phyloP scores from a whole-genome alignment of 2,888 invertebrate species.

The Cephus runcator region DNA sequence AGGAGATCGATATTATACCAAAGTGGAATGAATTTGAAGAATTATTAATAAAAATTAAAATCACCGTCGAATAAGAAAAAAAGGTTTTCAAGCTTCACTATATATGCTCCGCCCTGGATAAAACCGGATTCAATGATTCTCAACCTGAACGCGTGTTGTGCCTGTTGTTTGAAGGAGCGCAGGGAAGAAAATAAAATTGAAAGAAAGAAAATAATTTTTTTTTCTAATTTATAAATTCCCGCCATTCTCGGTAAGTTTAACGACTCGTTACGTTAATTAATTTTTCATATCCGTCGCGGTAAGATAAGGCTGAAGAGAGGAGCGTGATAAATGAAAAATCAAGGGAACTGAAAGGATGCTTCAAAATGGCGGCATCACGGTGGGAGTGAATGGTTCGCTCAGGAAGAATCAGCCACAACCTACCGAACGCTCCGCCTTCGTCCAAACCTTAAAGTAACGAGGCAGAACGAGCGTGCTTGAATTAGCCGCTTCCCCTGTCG shows the following conservation, averaged over 20 bases:
- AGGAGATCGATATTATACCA: not conserved
- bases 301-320: not conserved
- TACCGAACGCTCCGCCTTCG: constrained; percentile 53
- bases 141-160: constrained; percentile 5
- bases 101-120: constrained; percentile 20
- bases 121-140: constrained; percentile 17
- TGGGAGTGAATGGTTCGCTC: constrained; percentile 40
- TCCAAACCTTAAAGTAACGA: constrained; percentile 30
- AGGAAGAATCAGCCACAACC: constrained; percentile 38
- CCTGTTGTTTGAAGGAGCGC: not conserved
- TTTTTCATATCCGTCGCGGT: not conserved
- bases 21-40: not conserved
- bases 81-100: too few species aligned
- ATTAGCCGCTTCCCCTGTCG: not conserved
- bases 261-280: not conserved
- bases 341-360: constrained; percentile 44
- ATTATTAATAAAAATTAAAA: not conserved
- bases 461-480: constrained; percentile 1
- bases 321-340: constrained; percentile 5
- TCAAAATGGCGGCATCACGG: constrained; percentile 51
- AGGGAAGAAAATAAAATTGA: not conserved
- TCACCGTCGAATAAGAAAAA: not conserved
- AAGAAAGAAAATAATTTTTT: not conserved
- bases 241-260: not conserved
- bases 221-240: not conserved